Conservation (phyloP, 1,140 invertebrate species). For the Eumaeus atala region DNA sequence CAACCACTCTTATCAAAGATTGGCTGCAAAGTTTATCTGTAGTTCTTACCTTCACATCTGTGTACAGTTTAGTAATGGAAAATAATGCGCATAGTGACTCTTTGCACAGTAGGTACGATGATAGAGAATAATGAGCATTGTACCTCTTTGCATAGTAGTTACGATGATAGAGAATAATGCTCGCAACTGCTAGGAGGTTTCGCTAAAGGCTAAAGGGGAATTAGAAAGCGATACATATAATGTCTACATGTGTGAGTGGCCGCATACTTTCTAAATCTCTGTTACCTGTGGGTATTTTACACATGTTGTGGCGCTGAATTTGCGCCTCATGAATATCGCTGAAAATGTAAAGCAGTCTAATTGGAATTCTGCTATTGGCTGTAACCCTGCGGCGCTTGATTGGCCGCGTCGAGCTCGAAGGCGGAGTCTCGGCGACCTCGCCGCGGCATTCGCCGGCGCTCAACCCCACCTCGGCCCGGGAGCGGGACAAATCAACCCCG, state of each 20-base stretch:
- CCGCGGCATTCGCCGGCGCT: slow-evolving; percentile 31
- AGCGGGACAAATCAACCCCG: slow-evolving; percentile 55
- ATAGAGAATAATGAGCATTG: too few relatives aligned
- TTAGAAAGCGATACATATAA: background rate
- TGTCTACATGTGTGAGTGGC: background rate
- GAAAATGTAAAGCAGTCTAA: slow-evolving; percentile 45
- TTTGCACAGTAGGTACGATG: too few relatives aligned
- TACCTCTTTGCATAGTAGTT: too few relatives aligned
- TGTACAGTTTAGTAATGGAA: too few relatives aligned
- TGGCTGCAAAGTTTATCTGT: too few relatives aligned
- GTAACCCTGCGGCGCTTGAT: slow-evolving; percentile 24
- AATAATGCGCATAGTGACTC: too few relatives aligned
- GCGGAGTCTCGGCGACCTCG: slow-evolving; percentile 32
- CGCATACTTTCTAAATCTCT: slow-evolving; percentile 25
- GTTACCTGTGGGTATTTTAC: slow-evolving; percentile 11
- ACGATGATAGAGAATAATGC: too few relatives aligned
- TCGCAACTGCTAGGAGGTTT: too few relatives aligned
- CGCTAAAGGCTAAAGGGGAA: too few relatives aligned
- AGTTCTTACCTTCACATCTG: too few relatives aligned
- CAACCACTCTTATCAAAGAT: too few relatives aligned
- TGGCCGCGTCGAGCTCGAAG: slow-evolving; percentile 33
- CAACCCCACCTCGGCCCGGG: slow-evolving; percentile 26
- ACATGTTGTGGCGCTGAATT: slow-evolving; percentile 42
- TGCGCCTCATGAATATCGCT: slow-evolving; percentile 46
- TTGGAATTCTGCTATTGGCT: slow-evolving; percentile 37